Percentiles rank a stretch among this genome's conserved stretches.
Evolutionary conservation across 2,888 invertebrate genomes (phyloP).

Genomic region (Cryptocheilus praepositus): DNA sequence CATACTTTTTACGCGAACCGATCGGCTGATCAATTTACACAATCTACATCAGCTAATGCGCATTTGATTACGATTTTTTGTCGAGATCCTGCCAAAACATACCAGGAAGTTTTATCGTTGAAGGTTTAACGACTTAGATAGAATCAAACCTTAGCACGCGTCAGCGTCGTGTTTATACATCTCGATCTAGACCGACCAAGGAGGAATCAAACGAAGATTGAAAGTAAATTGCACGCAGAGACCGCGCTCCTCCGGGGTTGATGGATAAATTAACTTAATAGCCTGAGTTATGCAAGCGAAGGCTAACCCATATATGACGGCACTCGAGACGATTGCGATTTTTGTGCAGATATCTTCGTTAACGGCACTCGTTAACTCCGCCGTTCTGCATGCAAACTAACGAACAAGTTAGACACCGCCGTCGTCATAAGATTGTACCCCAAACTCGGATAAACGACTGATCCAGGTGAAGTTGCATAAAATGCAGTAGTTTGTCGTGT

Average conservation of each 20-base stretch:
- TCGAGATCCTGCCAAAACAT: too few relatives aligned
- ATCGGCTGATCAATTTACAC: neutral
- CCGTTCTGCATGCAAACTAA: slow-evolving; percentile 13
- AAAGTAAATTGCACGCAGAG: slow-evolving; percentile 34
- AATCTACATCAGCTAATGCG: neutral
- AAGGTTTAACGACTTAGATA: neutral
- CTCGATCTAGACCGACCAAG: slow-evolving; percentile 23
- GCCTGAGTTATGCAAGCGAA: slow-evolving; percentile 43
- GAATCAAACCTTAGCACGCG: neutral
- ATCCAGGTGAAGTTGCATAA: too few relatives aligned
- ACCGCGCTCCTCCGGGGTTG: slow-evolving; percentile 26
- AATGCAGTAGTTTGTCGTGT: too few relatives aligned
- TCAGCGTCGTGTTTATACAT: neutral
- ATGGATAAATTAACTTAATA: slow-evolving; percentile 51
- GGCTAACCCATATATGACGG: slow-evolving; percentile 36
- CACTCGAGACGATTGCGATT: slow-evolving; percentile 13
- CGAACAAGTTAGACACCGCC: neutral
- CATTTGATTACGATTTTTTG: neutral
- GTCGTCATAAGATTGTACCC: too few relatives aligned
- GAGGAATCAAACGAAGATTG: slow-evolving; percentile 33
- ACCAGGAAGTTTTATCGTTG: too few relatives aligned
- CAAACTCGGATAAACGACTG: too few relatives aligned
- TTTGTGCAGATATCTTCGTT: too few relatives aligned
- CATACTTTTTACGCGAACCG: neutral
- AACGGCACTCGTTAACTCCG: neutral